Evolutionary conservation across 2,888 invertebrate genomes (phyloP).

Genomic region (Cephus sareptanus): DNA sequence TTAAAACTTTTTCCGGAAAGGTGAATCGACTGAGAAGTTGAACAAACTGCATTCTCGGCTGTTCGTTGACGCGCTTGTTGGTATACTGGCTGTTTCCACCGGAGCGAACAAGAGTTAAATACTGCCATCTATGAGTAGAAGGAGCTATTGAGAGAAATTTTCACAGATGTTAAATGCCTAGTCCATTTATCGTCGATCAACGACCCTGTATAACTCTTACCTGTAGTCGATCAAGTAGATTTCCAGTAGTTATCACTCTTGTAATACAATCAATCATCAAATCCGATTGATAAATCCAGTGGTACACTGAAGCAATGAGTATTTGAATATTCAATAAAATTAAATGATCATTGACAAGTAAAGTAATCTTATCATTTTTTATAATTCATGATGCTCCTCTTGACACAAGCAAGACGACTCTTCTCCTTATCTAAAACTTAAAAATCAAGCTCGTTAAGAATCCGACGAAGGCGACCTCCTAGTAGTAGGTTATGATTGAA

Average conservation of each 20-base stretch:
- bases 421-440: too few species aligned
- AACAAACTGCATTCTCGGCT: not conserved
- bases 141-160: not conserved
- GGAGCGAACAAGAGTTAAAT: not conserved
- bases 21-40: not conserved
- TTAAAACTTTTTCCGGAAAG: not conserved
- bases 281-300: not conserved
- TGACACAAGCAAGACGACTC: too few species aligned
- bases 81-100: not conserved
- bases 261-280: not conserved
- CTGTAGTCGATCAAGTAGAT: not conserved
- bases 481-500: too few species aligned
- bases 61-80: not conserved
- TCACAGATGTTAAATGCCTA: not conserved
- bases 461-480: too few species aligned
- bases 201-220: not conserved
- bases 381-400: too few species aligned
- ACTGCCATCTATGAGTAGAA: not conserved
- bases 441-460: too few species aligned
- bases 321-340: not conserved
- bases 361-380: too few species aligned
- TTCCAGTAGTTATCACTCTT: not conserved
- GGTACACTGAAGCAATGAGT: not conserved
- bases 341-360: not conserved
- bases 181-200: too few species aligned